Conservation (phyloP, 2,797 vertebrate genomes). For the Notolepis coatsorum region DNA sequence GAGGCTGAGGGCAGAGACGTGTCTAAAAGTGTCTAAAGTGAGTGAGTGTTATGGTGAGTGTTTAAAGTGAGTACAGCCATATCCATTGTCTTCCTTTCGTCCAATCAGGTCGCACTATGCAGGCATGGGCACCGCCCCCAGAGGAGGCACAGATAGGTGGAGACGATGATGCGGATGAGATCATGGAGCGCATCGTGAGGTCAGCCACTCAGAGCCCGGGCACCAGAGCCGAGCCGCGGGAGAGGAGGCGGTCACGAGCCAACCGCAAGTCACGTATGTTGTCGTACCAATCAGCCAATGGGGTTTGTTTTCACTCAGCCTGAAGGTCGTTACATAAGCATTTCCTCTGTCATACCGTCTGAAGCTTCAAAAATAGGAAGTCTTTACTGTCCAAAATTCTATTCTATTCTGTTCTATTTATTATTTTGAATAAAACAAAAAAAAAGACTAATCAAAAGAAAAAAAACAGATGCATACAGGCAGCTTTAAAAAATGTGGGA, state of each 20-base stretch:
- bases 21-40: too few relatives aligned
- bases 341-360: too few relatives aligned
- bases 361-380: too few relatives aligned
- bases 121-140: slow-evolving; percentile 73
- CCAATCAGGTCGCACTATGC: slow-evolving; percentile 78
- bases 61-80: too few relatives aligned
- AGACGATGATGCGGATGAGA: slow-evolving; percentile 92
- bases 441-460: too few relatives aligned
- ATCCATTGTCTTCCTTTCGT: neutral
- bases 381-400: too few relatives aligned
- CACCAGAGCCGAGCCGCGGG: slow-evolving; percentile 89
- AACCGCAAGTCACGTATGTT: slow-evolving; percentile 94
- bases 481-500: too few relatives aligned
- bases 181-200: slow-evolving; percentile 97
- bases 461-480: too few relatives aligned
- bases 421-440: too few relatives aligned
- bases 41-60: too few relatives aligned
- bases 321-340: too few relatives aligned
- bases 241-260: slow-evolving; percentile 92
- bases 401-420: too few relatives aligned
- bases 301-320: neutral
- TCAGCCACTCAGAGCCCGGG: slow-evolving; percentile 94
- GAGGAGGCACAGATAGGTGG: slow-evolving; percentile 85
- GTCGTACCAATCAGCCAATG: neutral
- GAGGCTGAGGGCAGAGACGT: slow-evolving; percentile 21